Evolutionary conservation across 2,113 vertebrate species (phyloP), one percentile per base, ranked within the genome.

Genomic region (Nothoprocta pentlandii): DNA sequence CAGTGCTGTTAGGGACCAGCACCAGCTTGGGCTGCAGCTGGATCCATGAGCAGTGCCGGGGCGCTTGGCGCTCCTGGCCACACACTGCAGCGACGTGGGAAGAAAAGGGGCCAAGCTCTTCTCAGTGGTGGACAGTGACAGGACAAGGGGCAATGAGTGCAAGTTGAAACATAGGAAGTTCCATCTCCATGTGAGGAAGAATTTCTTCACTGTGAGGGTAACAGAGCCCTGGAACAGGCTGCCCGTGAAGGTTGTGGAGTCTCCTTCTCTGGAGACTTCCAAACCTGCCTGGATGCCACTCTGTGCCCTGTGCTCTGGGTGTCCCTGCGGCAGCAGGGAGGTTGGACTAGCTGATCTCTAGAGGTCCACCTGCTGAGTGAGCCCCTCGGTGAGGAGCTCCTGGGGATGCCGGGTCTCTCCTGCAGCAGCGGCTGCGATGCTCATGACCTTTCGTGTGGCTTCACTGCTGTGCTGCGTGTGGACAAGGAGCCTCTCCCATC

Each of bases 1-100:
- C 15, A 32, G 4, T 87, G 39, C 67, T 73, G 6, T 61, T 89
- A 56, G 28, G 36, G 36, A 39, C 36, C 36, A 39, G 36, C 36
- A 39, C 90, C 92, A 86, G 44, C 89, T 85, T 85, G 66, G 23
- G 1, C 68, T 89, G 34, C 74, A 90, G 93, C 74, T n/a, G 77
- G 80, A 86, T 85, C 63, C 89, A 16, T 67, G 71, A 66, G 95
- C 85, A 12, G 47, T 8, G 47, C 70, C 75, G 66, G 42, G 73
- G 32, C 74, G 23, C 67, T 58, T 19, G 87, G 36, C 75, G 12
- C 67, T 93, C 85, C 81, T 64, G 84, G 59, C 89, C 7, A 16
- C 39, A 59, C 23, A 84, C 80, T 53, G 75, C 53, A 62, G 76
- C 16, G 76, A 74, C 42, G 68, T 44, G 73, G 75, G 81, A 64